Percentiles rank a stretch among this genome's conserved stretches.
These are phyloP conservation scores for Sylvicola cinctus DNA, from an alignment of 2,888 invertebrate genomes.

Conservation along the genomic window DNA sequence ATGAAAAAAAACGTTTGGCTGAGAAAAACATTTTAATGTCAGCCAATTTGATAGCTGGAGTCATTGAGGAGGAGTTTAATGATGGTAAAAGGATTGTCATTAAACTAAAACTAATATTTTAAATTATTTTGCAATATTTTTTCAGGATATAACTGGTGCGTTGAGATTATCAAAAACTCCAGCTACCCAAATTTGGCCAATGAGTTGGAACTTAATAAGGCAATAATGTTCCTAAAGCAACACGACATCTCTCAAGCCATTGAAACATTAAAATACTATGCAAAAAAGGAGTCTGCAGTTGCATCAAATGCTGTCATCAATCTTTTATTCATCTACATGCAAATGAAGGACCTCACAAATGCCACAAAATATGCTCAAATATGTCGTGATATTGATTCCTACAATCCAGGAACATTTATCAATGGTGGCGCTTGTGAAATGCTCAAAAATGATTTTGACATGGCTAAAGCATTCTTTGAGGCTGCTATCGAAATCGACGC, in stretches of 20 bases:
- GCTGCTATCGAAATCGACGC: constrained; percentile 62
- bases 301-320: constrained; percentile 71
- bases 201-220: constrained; percentile 81
- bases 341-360: constrained; percentile 62
- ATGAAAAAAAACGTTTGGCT: constrained; percentile 46
- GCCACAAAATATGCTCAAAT: constrained; percentile 56
- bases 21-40: constrained; percentile 68
- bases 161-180: constrained; percentile 83
- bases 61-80: constrained; percentile 49
- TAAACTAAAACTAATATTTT: background rate
- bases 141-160: constrained; percentile 55
- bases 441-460: constrained; percentile 42
- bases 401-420: constrained; percentile 63
- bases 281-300: constrained; percentile 66
- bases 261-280: constrained; percentile 66
- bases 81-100: constrained; percentile 27
- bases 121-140: background rate
- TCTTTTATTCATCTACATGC: constrained; percentile 54
- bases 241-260: constrained; percentile 61
- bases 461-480: constrained; percentile 48
- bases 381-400: constrained; percentile 51
- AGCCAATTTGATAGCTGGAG: constrained; percentile 72
- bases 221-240: constrained; percentile 63
- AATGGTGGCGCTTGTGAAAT: constrained; percentile 68
- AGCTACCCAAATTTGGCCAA: constrained; percentile 61